Conservation (phyloP, 2,888 invertebrate genomes). For the Perithous albicinctus region DNA sequence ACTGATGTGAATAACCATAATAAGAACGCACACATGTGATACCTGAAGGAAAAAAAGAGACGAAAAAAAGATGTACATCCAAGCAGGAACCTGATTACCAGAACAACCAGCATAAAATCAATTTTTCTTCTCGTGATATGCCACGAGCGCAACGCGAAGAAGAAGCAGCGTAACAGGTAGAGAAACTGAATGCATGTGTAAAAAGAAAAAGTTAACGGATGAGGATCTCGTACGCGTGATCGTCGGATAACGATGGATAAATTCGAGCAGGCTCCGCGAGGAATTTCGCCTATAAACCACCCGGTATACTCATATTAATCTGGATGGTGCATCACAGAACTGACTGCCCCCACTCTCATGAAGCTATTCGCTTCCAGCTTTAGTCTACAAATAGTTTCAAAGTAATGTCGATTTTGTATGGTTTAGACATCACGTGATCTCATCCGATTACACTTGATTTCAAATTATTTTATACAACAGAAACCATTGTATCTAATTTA, state of each 20-base stretch:
- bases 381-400: too few species aligned
- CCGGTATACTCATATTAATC: conserved; percentile 58
- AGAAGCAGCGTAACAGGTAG: conserved; percentile 32
- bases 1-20: too few species aligned
- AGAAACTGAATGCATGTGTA: conserved; percentile 6
- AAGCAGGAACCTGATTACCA: conserved; percentile 45
- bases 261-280: conserved; percentile 53
- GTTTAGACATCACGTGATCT: too few species aligned
- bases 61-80: conserved; percentile 28
- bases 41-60: too few species aligned
- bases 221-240: conserved; percentile 58
- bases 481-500: too few species aligned
- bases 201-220: conserved; percentile 8
- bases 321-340: not conserved
- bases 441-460: too few species aligned
- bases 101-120: conserved; percentile 47
- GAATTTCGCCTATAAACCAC: conserved; percentile 63
- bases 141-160: conserved; percentile 15
- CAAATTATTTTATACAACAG: too few species aligned
- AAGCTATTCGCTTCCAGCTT: too few species aligned
- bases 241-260: conserved; percentile 63
- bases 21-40: too few species aligned
- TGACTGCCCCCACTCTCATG: conserved; percentile 9
- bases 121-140: conserved; percentile 49
- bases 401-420: too few species aligned